Base-by-base conservation (phyloP, 1,140 invertebrate genomes). In the Eriosoma lanigerum region DNA sequence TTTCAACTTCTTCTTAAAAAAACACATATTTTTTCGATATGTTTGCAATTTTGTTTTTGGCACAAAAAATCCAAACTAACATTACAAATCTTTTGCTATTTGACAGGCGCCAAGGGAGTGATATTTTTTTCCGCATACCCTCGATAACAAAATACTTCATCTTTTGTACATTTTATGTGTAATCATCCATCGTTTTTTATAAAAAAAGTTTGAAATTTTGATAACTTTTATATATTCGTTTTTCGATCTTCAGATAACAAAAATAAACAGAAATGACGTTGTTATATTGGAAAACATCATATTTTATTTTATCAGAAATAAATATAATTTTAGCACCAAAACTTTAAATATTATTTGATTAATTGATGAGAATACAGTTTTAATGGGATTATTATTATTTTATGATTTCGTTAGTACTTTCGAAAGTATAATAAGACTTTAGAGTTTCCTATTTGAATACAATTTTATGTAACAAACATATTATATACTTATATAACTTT, bases 21-120 rank as follows among this genome's bases (percentile, higher is more conserved):
- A 48, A 48, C 32, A 68, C 17, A 17, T 3, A 26, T 38, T 68
- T 24, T 15, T 9, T 48, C 66, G 8, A 17, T 48, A 17, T 68
- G 5, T 48, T 46, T 13, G 21, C 9, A 26, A 24, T 68, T 48
- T n/a, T 73, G 13, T 58, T 75, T 75, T 73, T 54, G 46, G 24
- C 54, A 24, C 52, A 44, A 75, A 75, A n/a, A 17, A 58, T 44
- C 10, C 10, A 19, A 54, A 52, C 9, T 26, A 6, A 73, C 44
- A 58, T 44, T 76, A 76, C 52, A 58, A 44, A 76, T 76, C 32
- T 46, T 68, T 48, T 48, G n/a, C 19, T n/a, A 0, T 32, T 44
- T 13, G 32, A 58, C 54, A 1, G n/a, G 52, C 32, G 73, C 13
- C 73, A 3, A 76, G 52, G 54, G 73, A 58, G 44, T 21, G n/a